Conservation (phyloP, 2,113 vertebrate genomes). For the Malurus alboscapulatus region DNA sequence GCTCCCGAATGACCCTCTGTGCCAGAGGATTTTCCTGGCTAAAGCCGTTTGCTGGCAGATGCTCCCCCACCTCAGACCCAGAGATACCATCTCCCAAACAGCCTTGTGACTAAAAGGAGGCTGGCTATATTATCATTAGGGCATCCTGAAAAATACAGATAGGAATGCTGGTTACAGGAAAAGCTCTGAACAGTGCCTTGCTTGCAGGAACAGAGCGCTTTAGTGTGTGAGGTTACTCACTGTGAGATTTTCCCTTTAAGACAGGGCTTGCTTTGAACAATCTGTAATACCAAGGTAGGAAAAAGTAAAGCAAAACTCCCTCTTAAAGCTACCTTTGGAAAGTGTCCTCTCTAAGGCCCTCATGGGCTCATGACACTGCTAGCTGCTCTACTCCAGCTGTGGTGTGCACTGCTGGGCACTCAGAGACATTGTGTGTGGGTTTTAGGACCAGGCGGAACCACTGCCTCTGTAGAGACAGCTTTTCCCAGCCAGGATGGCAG, state of each 20-base stretch:
- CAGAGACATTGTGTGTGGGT: rapidly evolving
- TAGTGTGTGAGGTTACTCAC: background rate
- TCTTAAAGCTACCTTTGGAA: background rate
- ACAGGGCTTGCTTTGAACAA: background rate
- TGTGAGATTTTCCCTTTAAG: background rate
- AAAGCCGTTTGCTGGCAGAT: slow-evolving; percentile 1
- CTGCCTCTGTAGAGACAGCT: background rate
- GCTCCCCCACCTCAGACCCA: background rate
- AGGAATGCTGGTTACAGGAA: background rate
- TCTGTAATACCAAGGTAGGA: background rate
- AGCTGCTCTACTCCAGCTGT: background rate
- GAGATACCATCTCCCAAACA: slow-evolving; percentile 39
- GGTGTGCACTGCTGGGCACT: rapidly evolving
- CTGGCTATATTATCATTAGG: background rate
- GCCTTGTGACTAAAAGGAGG: slow-evolving; percentile 5
- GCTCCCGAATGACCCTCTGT: background rate
- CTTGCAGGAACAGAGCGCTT: background rate
- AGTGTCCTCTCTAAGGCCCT: background rate
- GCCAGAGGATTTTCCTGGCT: slow-evolving; percentile 34
- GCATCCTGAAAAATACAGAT: background rate
- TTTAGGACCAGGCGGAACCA: background rate
- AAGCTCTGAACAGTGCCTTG: background rate
- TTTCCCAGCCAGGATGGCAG: background rate
- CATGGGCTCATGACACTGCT: background rate
- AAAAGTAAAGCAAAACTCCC: background rate